Conservation (phyloP, 1,140 invertebrate species). For the Drosophila triauraria region DNA sequence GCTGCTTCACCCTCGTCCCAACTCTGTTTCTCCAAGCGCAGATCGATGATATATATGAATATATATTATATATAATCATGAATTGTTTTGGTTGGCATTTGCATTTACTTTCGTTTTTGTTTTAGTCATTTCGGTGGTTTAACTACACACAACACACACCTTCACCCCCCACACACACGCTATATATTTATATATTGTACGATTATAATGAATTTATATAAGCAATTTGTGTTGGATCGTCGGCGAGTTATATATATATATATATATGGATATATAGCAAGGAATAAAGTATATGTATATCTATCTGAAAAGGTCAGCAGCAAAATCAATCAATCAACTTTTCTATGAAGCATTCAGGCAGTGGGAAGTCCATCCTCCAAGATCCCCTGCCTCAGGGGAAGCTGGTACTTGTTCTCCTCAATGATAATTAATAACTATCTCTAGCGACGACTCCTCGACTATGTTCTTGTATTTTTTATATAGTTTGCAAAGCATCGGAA, state of each 20-base stretch:
- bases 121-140: constrained; percentile 19
- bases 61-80: constrained; percentile 26
- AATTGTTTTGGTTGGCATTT: constrained; percentile 38
- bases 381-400: no score
- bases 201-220: constrained; percentile 41
- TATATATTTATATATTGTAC: constrained; percentile 47
- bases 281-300: constrained; percentile 9
- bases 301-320: constrained; percentile 7
- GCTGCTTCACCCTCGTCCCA: constrained; percentile 34
- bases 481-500: constrained; percentile 72
- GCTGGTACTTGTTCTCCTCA: constrained; percentile 2
- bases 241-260: constrained; percentile 2
- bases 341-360: constrained; percentile 3
- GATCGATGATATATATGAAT: constrained; percentile 29
- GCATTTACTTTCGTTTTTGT: constrained; percentile 37
- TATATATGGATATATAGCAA: constrained; percentile 7
- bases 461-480: constrained; percentile 11
- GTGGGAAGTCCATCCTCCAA: no score
- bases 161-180: constrained; percentile 10
- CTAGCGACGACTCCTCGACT: background rate
- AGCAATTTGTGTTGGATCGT: constrained; percentile 39
- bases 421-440: background rate
- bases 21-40: constrained; percentile 10
- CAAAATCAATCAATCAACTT: constrained; percentile 33
- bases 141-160: background rate